Percentiles rank a stretch among this genome's conserved stretches.
Conservation (phyloP, 2,888 invertebrate genomes). For the Margaritifera margaritifera region DNA sequence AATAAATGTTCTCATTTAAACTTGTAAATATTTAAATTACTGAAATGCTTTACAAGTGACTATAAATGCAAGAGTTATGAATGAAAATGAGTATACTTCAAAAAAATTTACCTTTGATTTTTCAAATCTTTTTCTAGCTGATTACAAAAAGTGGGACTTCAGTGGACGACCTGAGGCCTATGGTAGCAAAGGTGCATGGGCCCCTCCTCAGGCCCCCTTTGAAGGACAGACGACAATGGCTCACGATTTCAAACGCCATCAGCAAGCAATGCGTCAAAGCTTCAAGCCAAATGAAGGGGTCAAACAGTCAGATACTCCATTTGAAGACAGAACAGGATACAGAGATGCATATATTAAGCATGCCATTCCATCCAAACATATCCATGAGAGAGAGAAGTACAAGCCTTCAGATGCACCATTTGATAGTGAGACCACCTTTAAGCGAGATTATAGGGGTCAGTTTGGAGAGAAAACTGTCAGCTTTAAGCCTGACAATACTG, state of each 20-base stretch:
- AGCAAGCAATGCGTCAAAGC: constrained; percentile 54
- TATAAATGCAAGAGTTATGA: too few relatives aligned
- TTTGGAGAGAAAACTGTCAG: constrained; percentile 53
- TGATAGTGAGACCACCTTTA: constrained; percentile 67
- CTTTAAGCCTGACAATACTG: constrained; percentile 66
- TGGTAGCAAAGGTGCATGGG: constrained; percentile 51
- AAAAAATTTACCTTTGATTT: not conserved
- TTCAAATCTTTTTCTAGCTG: constrained; percentile 48
- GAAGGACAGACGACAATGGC: constrained; percentile 69
- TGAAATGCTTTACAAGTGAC: too few relatives aligned
- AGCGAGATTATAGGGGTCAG: constrained; percentile 61
- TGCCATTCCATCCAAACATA: constrained; percentile 57
- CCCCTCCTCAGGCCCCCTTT: constrained; percentile 65
- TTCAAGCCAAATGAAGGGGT: constrained; percentile 66
- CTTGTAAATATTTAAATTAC: too few relatives aligned
- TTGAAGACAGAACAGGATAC: constrained; percentile 69
- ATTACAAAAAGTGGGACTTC: constrained; percentile 67
- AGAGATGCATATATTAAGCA: constrained; percentile 67
- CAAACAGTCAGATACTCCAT: constrained; percentile 64
- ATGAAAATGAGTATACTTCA: not conserved
- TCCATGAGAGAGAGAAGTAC: constrained; percentile 58
- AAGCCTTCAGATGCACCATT: constrained; percentile 59
- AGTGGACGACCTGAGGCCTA: constrained; percentile 42
- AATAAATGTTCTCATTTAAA: too few relatives aligned
- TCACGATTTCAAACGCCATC: constrained; percentile 64